Base-by-base conservation (phyloP, 2,113 vertebrate genomes). In the Hymenochirus boettgeri region DNA sequence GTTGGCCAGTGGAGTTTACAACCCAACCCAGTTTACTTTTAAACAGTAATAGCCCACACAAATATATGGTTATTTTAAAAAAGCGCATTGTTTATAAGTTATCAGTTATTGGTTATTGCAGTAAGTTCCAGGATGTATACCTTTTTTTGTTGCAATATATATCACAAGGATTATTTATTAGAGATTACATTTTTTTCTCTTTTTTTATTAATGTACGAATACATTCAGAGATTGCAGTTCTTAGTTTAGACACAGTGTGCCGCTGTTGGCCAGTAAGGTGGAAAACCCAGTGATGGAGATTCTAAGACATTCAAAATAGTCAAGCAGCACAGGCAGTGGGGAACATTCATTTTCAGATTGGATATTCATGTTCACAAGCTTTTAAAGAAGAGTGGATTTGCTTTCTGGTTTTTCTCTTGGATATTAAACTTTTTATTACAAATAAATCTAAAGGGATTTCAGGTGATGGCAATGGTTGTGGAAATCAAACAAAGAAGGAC, bases 261-360 rank as follows among this genome's bases (percentile, higher is more conserved):
- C 53, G 29, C 62, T 73, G 37, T 71, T 66, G 72, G 22, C 47
- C 72, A 70, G 17, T 46, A 13, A 31, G 37, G 39, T 57, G 31
- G 33, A 62, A 45, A 29, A 22, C 54, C 17, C 23, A 11, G 5
- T 27, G n/a, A 24, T 51, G 42, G 21, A 61, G 50, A 59, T 47
- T 5, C 17, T 29, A 33, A 57, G 31, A 15, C 25, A 22, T 61
- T 39, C 33, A 22, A 37, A 56, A 27, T 13, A 35, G 33, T 9
- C 56, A 50, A 35, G 19, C 58, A 25, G 59, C 17, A 33, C 52
- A 57, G 57, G 52, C 29, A 9, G 26, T 19, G 50, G 45, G 56
- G 29, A 59, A 37, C 65, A 53, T 58, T 53, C 24, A 52, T 25
- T 55, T 18, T 33, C 15, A 29, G 13, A 57, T 29, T 21, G 26